Evolutionary conservation across 2,797 vertebrate species (phyloP), one percentile per base, ranked within the genome.

Genomic region (Chelmon rostratus): DNA sequence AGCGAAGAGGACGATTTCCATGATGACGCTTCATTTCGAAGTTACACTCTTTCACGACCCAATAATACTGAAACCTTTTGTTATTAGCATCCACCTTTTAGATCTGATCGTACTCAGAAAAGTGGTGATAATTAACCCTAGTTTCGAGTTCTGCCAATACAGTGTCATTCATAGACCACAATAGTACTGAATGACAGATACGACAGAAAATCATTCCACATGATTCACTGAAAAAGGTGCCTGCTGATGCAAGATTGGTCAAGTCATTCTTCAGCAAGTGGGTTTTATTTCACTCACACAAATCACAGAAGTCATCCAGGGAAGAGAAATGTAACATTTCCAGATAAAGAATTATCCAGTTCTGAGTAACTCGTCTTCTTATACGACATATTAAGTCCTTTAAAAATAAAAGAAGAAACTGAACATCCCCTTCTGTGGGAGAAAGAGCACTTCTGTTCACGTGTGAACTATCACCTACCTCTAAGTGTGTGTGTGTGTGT

Each of bases 51-150:
- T 65, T 75, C 70, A 61, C 50, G 52, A 54, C 44, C 6, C 70
- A 84, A 79, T 89, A 79, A 92, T 91, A 90, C 68, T 85, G 93
- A 94, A 94, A 94, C 91, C 78, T 59, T 86, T 83, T 84, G 70
- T 85, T 58, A 86, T 86, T 79, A 67, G 68, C 73, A 61, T 63
- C 72, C 31, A 67, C 11, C 59, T 82, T 80, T 54, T 82, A 65
- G 71, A 71, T 76, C 46, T 58, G 64, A 73, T 89, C 72, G 68
- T 86, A 86, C 86, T 89, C 75, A 83, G 73, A 79, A 76, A 73
- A 59, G 52, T 54, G 61, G 49, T 19, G n/a, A 76, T 62, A 73
- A 81, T 78, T 63, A 88, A 78, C 25, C 59, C 10, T 44, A 54
- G 77, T 92, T 92, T 94, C 70, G 63, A 79, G 70, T 90, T 88